Conservation (phyloP, 2,888 invertebrate species). For the Candidula unifasciata region DNA sequence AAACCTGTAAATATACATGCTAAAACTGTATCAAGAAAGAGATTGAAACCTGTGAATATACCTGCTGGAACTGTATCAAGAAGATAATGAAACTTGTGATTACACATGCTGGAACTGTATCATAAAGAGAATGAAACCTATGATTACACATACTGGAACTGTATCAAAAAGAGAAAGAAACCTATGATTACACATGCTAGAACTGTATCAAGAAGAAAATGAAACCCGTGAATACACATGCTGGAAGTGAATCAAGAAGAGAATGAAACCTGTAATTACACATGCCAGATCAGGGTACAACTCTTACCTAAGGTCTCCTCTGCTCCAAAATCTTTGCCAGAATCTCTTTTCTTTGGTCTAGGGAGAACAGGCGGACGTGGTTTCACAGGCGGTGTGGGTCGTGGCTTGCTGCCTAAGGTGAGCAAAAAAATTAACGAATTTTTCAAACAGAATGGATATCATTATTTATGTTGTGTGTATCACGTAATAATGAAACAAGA, state of each 20-base stretch:
- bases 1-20: too few species aligned
- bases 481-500: too few species aligned
- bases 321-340: slow-evolving; percentile 14
- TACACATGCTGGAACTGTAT: neutral
- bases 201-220: neutral
- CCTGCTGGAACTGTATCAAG: too few species aligned
- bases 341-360: slow-evolving; percentile 36
- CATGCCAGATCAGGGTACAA: neutral
- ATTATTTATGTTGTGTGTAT: too few species aligned
- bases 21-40: too few species aligned
- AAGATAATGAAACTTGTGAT: neutral
- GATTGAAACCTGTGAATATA: too few species aligned
- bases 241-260: neutral
- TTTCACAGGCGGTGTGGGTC: slow-evolving; percentile 59
- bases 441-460: neutral
- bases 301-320: slow-evolving; percentile 41
- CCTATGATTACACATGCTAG: neutral
- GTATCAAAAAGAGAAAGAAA: neutral
- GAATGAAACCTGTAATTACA: neutral
- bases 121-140: neutral
- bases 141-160: too few species aligned
- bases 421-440: neutral
- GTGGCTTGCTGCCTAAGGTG: neutral
- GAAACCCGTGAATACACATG: neutral
- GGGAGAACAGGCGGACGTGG: slow-evolving; percentile 58